Percentiles rank a stretch among this genome's conserved stretches.
Evolutionary conservation across 2,113 vertebrate species (phyloP).

Genomic region (Oncorhynchus mykiss): DNA sequence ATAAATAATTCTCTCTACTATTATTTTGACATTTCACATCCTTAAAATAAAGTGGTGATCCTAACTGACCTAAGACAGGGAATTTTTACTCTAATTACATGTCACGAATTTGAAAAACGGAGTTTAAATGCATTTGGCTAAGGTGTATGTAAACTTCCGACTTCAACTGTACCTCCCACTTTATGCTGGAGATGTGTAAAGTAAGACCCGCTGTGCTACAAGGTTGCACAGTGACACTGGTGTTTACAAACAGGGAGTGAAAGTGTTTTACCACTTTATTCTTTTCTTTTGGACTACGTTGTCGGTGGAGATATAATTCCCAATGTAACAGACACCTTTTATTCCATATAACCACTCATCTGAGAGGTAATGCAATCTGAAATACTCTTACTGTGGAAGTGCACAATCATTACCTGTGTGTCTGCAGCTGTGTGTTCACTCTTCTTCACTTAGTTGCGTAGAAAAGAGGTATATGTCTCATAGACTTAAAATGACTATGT

Average conservation of each 20-base stretch:
- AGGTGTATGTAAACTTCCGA: too few species aligned
- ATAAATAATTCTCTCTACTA: too few species aligned
- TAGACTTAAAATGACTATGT: too few species aligned
- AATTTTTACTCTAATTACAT: too few species aligned
- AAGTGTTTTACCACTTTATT: conserved; percentile 54
- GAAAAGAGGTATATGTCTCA: too few species aligned
- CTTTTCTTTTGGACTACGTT: conserved; percentile 56
- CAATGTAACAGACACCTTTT: conserved; percentile 60
- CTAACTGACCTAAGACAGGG: too few species aligned
- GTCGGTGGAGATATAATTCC: conserved; percentile 76
- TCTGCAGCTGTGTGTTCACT: background rate
- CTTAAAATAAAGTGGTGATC: too few species aligned
- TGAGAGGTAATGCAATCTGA: conserved; percentile 29
- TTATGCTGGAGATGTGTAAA: too few species aligned
- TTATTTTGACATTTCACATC: too few species aligned
- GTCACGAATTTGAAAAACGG: too few species aligned
- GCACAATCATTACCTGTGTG: conserved; percentile 37
- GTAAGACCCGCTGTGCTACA: background rate
- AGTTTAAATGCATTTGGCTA: too few species aligned
- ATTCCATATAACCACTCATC: conserved; percentile 52
- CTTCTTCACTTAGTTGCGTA: too few species aligned
- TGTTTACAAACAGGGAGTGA: conserved; percentile 67
- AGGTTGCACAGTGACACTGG: conserved; percentile 1
- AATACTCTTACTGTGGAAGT: conserved; percentile 40
- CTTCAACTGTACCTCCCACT: background rate